Evolutionary conservation across 2,888 invertebrate species (phyloP).

Genomic region (Morpho deidamia): DNA sequence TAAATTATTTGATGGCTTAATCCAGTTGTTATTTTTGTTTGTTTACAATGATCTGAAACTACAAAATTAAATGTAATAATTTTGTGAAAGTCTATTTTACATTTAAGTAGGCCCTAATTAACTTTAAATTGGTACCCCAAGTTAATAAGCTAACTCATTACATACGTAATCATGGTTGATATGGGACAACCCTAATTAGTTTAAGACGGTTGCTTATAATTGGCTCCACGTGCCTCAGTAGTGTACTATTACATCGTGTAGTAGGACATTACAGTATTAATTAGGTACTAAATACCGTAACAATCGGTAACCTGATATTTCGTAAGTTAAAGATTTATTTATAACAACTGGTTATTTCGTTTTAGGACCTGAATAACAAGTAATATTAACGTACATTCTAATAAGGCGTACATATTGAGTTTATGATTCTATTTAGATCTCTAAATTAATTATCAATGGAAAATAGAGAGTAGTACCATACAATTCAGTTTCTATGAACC

Average conservation of each 20-base stretch:
- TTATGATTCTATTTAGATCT: too few relatives aligned
- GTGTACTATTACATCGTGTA: conserved; percentile 17
- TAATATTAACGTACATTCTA: not conserved
- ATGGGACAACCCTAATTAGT: conserved; percentile 23
- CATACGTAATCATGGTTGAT: conserved; percentile 10
- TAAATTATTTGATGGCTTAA: too few relatives aligned
- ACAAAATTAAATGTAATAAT: too few relatives aligned
- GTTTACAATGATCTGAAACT: too few relatives aligned
- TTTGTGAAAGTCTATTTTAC: too few relatives aligned
- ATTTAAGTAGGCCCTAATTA: conserved; percentile 10
- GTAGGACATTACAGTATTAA: conserved; percentile 17
- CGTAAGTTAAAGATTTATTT: conserved; percentile 4
- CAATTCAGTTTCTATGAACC: too few relatives aligned
- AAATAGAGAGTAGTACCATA: too few relatives aligned
- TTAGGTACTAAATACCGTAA: conserved; percentile 13
- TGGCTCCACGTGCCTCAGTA: conserved; percentile 5
- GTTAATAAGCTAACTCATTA: conserved; percentile 12
- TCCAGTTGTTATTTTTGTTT: too few relatives aligned
- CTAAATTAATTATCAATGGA: too few relatives aligned
- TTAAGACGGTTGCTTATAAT: conserved; percentile 18
- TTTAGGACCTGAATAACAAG: conserved; percentile 2
- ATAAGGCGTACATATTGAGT: not conserved
- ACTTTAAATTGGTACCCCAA: conserved; percentile 11
- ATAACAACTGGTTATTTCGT: not conserved
- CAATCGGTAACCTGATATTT: conserved; percentile 6